These are phyloP conservation scores for Macrotis lagotis DNA, from an alignment of 2,113 vertebrate species.

Conservation along the genomic window DNA sequence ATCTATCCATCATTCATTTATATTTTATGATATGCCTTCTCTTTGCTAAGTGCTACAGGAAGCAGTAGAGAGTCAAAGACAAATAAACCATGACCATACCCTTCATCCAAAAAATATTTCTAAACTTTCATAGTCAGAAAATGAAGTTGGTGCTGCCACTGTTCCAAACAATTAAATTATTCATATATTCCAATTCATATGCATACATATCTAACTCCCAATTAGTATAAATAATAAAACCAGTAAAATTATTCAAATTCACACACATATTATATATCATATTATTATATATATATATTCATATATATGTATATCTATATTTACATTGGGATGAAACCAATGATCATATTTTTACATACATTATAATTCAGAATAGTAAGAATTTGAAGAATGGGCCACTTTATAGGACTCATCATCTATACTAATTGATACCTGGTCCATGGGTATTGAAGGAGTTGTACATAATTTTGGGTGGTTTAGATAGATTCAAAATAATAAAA, in stretches of 20 bases:
- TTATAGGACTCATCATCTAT: neutral
- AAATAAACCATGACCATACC: neutral
- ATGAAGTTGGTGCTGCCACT: neutral
- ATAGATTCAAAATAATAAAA: neutral
- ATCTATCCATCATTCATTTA: neutral
- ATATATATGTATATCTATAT: neutral
- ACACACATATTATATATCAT: neutral
- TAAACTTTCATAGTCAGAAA: neutral
- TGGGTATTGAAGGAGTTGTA: neutral
- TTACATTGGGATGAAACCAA: neutral
- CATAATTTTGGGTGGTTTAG: neutral
- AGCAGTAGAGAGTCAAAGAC: neutral
- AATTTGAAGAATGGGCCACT: neutral
- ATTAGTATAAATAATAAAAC: neutral
- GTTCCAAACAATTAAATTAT: neutral
- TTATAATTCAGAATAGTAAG: neutral
- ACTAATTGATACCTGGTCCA: neutral
- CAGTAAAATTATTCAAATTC: neutral
- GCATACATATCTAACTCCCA: neutral
- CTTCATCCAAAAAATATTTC: neutral
- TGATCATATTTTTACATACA: too few relatives aligned
- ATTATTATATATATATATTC: too few relatives aligned
- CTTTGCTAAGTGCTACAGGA: neutral
- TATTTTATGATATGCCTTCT: neutral
- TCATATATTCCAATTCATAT: neutral